Percentiles rank a stretch among this genome's conserved stretches.
phyloP scores from a whole-genome alignment of 2,797 vertebrate genomes.

The Loriculus beryllinus region DNA sequence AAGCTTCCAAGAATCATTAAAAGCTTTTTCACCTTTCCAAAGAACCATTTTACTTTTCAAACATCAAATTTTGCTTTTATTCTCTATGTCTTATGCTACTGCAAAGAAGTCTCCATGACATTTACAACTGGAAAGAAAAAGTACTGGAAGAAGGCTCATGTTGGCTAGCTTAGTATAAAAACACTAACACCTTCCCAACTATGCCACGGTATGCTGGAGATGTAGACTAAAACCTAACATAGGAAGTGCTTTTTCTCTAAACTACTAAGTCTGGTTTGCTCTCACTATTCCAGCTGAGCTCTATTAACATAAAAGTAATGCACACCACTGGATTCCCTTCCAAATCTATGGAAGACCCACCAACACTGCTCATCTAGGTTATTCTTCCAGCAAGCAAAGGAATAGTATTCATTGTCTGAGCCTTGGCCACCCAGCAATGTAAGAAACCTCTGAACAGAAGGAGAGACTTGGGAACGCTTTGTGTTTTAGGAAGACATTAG shows the following conservation, averaged over 20 bases:
- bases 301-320: background rate
- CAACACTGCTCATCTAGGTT: background rate
- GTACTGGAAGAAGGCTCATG: background rate
- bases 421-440: background rate
- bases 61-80: background rate
- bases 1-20: background rate
- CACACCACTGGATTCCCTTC: background rate
- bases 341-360: background rate
- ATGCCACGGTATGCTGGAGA: background rate
- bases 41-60: background rate
- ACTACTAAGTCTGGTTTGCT: background rate
- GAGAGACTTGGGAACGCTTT: background rate
- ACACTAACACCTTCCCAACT: background rate
- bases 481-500: conserved; percentile 21
- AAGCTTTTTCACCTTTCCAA: background rate
- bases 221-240: background rate
- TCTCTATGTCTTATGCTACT: background rate
- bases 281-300: background rate
- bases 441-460: background rate
- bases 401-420: background rate
- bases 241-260: background rate
- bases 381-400: background rate
- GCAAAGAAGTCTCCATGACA: background rate
- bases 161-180: background rate
- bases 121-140: background rate